Percentiles rank a stretch among this genome's conserved stretches.
Evolutionary conservation across 2,888 invertebrate species (phyloP).

Genomic region (Noctua janthina): DNA sequence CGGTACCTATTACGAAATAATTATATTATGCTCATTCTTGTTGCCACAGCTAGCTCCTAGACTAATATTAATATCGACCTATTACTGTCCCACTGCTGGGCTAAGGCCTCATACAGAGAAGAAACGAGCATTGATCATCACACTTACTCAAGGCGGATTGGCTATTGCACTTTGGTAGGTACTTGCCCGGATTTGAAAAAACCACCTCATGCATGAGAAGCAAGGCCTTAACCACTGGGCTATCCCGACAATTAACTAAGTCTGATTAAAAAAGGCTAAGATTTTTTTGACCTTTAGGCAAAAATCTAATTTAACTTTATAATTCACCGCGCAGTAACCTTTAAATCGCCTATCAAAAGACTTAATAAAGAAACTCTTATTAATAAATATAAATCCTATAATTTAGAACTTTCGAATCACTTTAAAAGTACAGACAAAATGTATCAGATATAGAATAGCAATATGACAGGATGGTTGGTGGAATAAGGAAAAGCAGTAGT

Average conservation of each 20-base stretch:
- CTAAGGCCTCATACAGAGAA: background rate
- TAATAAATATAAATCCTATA: too few relatives aligned
- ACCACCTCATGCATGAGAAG: background rate
- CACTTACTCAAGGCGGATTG: background rate
- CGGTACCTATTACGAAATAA: background rate
- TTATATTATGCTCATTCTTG: background rate
- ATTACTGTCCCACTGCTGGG: background rate
- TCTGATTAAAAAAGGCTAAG: background rate
- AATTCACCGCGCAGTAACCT: too few relatives aligned
- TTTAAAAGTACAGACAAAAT: too few relatives aligned
- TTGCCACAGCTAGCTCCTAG: background rate
- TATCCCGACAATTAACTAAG: background rate
- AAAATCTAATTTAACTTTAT: too few relatives aligned
- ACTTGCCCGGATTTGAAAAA: background rate
- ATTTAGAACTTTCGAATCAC: too few relatives aligned
- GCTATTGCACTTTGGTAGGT: background rate
- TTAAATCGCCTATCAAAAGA: too few relatives aligned
- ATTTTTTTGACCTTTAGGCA: background rate
- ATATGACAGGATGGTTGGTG: too few relatives aligned
- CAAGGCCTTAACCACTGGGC: background rate
- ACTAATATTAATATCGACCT: background rate
- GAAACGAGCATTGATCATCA: background rate
- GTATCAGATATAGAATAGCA: too few relatives aligned
- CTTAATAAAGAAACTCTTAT: too few relatives aligned
- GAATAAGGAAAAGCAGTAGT: too few relatives aligned